phyloP scores from a whole-genome alignment of 2,113 vertebrate genomes.

The Cyanoderma ruficeps region DNA sequence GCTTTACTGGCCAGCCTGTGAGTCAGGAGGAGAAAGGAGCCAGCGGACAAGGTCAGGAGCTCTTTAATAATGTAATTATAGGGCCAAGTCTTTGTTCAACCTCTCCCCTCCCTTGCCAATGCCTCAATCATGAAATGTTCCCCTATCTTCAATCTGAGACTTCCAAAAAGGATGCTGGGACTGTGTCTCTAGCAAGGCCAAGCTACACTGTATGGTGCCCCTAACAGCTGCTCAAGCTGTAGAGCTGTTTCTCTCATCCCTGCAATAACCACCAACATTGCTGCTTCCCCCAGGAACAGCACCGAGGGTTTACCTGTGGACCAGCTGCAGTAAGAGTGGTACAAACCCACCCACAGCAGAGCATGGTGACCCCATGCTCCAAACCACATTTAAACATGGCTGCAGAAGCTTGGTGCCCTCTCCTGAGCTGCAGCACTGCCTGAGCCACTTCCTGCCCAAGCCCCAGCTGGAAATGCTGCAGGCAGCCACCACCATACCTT shows the following conservation, averaged over 20 bases:
- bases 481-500: conserved; percentile 73
- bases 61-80: background rate
- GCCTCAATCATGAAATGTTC: background rate
- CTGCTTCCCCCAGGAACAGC: background rate
- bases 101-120: background rate
- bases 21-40: background rate
- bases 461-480: background rate
- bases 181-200: background rate
- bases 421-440: background rate
- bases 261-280: background rate
- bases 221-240: background rate
- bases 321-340: background rate
- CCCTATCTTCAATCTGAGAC: background rate
- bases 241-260: background rate
- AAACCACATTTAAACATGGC: background rate
- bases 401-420: background rate
- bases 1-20: background rate
- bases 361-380: background rate
- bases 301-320: background rate
- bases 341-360: background rate
- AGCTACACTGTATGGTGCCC: background rate
- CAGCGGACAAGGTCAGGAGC: background rate
- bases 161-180: background rate
- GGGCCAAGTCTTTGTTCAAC: background rate
- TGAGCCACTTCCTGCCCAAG: background rate